Conservation (phyloP, 2,113 vertebrate species). For the Strix uralensis region DNA sequence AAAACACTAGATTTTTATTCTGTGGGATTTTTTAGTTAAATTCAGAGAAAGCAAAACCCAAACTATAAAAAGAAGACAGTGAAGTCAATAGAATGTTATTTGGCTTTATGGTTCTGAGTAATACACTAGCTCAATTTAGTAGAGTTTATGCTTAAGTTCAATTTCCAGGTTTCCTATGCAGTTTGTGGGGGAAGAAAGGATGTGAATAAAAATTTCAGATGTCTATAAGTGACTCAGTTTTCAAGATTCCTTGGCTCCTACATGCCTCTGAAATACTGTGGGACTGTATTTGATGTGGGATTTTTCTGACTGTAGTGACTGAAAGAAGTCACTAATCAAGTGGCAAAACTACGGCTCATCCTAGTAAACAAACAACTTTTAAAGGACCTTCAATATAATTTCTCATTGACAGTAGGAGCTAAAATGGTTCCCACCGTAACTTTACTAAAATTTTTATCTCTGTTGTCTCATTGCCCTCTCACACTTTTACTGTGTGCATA, state of each 20-base stretch:
- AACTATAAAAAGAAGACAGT: neutral
- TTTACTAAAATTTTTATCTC: neutral
- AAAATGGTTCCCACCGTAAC: neutral
- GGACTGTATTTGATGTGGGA: neutral
- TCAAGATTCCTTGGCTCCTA: neutral
- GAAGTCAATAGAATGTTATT: neutral
- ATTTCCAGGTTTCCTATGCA: neutral
- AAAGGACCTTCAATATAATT: neutral
- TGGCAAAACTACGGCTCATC: neutral
- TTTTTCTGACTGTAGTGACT: neutral
- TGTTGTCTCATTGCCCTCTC: neutral
- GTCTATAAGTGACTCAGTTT: neutral
- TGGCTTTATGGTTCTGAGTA: neutral
- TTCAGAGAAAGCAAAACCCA: neutral
- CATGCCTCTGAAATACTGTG: neutral
- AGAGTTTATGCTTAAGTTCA: neutral
- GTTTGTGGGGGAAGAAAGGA: neutral
- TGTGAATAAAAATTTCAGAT: neutral
- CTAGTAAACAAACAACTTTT: neutral
- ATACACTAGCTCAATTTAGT: neutral
- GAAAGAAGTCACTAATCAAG: neutral
- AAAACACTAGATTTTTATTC: neutral
- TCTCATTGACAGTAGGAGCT: neutral
- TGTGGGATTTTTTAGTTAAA: neutral
- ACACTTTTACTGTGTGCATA: neutral